phyloP scores from a whole-genome alignment of 2,113 vertebrate species.

The Sminthopsis crassicaudata region DNA sequence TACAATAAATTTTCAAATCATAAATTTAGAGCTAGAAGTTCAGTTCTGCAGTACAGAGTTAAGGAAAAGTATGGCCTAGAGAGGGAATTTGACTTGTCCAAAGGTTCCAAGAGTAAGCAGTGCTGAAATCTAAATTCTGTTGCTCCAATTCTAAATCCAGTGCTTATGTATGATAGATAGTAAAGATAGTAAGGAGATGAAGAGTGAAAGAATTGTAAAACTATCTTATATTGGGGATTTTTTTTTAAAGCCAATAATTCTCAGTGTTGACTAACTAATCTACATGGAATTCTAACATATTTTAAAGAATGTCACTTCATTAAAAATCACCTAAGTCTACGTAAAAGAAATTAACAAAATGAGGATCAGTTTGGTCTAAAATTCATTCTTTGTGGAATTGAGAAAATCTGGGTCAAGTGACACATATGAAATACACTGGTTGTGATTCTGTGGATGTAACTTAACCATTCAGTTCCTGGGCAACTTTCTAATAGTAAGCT shows the following conservation, averaged over 20 bases:
- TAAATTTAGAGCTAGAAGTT: not conserved
- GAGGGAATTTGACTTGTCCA: not conserved
- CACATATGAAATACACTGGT: not conserved
- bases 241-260: not conserved
- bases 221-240: not conserved
- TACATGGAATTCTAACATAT: not conserved
- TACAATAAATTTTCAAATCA: not conserved
- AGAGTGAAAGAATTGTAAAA: not conserved
- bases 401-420: not conserved
- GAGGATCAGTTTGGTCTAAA: not conserved
- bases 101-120: not conserved
- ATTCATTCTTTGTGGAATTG: not conserved
- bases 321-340: constrained; percentile 10
- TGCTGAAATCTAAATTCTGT: not conserved
- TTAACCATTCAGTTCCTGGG: not conserved
- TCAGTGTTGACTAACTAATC: not conserved
- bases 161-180: not conserved
- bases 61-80: not conserved
- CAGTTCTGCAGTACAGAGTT: not conserved
- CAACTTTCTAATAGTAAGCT: not conserved
- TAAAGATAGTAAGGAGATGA: constrained; percentile 8
- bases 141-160: not conserved
- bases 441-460: not conserved
- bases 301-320: not conserved
- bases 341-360: not conserved